Evolutionary conservation across 2,113 vertebrate genomes (phyloP), one percentile per base, ranked within the genome.

Genomic region (Ophiodon elongatus): DNA sequence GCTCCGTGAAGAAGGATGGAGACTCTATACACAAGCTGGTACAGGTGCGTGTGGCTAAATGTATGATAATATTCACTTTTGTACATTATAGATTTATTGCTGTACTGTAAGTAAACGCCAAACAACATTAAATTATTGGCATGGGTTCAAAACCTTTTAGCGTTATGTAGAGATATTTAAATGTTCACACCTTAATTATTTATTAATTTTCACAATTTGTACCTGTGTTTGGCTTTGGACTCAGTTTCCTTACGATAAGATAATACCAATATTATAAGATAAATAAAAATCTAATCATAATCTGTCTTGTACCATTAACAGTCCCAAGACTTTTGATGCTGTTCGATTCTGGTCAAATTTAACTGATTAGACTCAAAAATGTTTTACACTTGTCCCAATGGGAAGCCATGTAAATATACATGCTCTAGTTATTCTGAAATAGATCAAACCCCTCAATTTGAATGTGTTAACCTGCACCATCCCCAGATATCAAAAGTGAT

Each of bases 1-100:
- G 73, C 69, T 78, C 78, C 39, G 92, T 96, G 54, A 95, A 91
- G 73, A 95, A 95, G 56, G 95, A 94, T 60, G 96, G 95, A 67
- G 84, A 66, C 35, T 89, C 65, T 33, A 96, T 97, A 70, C 95
- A 96, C 85, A 78, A 39, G 25, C 88, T 97, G 73, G 80, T 96
- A 7, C 92, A 96, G 94, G 96, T 97, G 86, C 75, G 79, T 76
- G 13, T 27, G 15, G 3, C 56, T 60, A 2, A 8, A 76, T 70
- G 66, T 69, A 52, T 69, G 3, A 45, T 23, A 19, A 35, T 57
- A 63, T 60, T 76, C 66, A 59, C 17, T 63, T 7, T 47, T 37
- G 10, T 19, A 4, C 4, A 47, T 60, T 33, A 52, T 14, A 72
- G n/a, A 77, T 60, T 31, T 41, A 57, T 21, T 9, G 7, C 2